Evolutionary conservation across 2,113 vertebrate genomes (phyloP), one percentile per base, ranked within the genome.

Genomic region (Copsychus sechellarum): DNA sequence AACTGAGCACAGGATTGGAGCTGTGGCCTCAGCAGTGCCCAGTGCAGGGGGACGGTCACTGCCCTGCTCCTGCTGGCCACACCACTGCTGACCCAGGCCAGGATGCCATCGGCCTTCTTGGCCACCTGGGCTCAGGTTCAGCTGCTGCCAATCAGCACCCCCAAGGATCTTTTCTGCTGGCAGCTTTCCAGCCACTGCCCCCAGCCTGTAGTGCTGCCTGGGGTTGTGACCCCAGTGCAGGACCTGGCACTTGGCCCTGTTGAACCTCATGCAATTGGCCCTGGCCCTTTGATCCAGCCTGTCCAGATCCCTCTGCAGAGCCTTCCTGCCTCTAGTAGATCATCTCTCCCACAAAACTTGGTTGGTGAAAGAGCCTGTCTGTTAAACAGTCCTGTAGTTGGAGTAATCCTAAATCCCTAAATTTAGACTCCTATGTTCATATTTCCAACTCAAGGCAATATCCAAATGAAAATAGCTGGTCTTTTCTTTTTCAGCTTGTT

Each of bases 241-340:
- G 6, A 42, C 21, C 8, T 0, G 0, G 25, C 3, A 42, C 42
- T 19, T 57, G 50, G 4, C 5, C 14, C 57, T 57, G 6, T 1
- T 50, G 15, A 13, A 28, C 33, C 1, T 66, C 60, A 2, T 13
- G 2, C 12, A 36, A 5, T 3, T 81, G 42, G 8, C 5, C 22
- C 6, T 10, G 12, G 12, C 18, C 9, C 31, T 13, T 28, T 28
- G 18, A 38, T 81, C 51, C 77, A 58, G 8, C 33, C 7, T 58
- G 23, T 4, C 22, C 43, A 65, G 18, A 65, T 28, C 8, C 8
- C 15, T 81, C 51, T 58, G 19, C 60, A 66, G 43, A 7, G 7
- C 26, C 22, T 58, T 81, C 36, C 51, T 51, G 2, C 10, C 6
- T 65, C 22, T 23, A 33, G 8, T 5, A 43, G 60, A 29, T 38